Evolutionary conservation across 2,797 vertebrate species (phyloP).

Genomic region (Oryzias dopingdopingensis): DNA sequence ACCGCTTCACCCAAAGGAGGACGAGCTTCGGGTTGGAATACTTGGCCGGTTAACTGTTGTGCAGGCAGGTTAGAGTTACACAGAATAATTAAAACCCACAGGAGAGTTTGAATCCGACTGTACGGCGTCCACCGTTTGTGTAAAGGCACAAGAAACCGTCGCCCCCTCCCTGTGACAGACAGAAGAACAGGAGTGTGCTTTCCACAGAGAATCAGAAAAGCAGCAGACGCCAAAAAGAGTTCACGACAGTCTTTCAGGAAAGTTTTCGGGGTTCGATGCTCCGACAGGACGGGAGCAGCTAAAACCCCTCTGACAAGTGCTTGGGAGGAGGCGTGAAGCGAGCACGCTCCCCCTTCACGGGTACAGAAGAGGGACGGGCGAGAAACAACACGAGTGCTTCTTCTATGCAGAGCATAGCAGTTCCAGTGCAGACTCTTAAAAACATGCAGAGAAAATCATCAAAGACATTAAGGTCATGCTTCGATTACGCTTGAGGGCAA

Average conservation of each 20-base stretch:
- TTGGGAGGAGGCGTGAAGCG: too few relatives aligned
- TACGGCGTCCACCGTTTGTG: constrained; percentile 54
- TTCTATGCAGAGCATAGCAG: constrained; percentile 20
- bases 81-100: too few relatives aligned
- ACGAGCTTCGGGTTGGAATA: constrained; percentile 68
- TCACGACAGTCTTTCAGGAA: too few relatives aligned
- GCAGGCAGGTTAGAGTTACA: constrained; percentile 66
- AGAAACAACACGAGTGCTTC: too few relatives aligned
- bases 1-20: constrained; percentile 40
- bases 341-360: too few relatives aligned
- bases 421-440: constrained; percentile 19
- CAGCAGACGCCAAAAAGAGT: constrained; percentile 10
- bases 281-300: too few relatives aligned
- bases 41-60: constrained; percentile 72
- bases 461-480: constrained; percentile 55
- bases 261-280: too few relatives aligned
- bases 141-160: constrained; percentile 66
- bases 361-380: too few relatives aligned
- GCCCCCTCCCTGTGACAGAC: constrained; percentile 61
- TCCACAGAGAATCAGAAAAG: constrained; percentile 47
- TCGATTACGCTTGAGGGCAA: constrained; percentile 35
- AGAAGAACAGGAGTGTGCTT: constrained; percentile 67
- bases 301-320: too few relatives aligned
- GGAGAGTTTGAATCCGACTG: constrained; percentile 32
- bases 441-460: constrained; percentile 47